A percentile compares a stretch with the other conserved stretches of the same genome.
Conservation (phyloP, 2,113 vertebrate genomes). For the Urocynchramus pylzowi region DNA sequence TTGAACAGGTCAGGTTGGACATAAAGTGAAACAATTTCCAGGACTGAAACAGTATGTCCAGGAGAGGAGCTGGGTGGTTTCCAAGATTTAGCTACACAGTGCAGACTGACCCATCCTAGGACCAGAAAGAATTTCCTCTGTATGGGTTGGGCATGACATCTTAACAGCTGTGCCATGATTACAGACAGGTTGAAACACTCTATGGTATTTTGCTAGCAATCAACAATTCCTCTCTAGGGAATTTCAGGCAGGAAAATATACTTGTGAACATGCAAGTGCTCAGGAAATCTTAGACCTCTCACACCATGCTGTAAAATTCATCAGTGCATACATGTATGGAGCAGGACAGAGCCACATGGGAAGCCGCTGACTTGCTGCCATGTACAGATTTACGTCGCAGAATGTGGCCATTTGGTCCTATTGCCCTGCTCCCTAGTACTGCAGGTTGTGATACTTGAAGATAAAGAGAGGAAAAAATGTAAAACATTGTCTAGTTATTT, state of each 20-base stretch:
- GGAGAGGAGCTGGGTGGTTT: not conserved
- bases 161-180: not conserved
- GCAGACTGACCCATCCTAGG: not conserved
- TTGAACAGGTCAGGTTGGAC: not conserved
- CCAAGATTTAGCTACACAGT: not conserved
- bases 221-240: not conserved
- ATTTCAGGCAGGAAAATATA: not conserved
- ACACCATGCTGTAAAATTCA: not conserved
- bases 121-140: not conserved
- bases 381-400: not conserved
- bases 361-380: not conserved
- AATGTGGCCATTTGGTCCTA: not conserved
- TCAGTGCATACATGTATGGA: not conserved
- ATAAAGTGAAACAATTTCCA: not conserved
- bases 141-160: accelerated
- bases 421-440: not conserved
- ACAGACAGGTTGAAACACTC: not conserved
- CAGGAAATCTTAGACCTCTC: not conserved
- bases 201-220: not conserved
- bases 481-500: not conserved
- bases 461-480: not conserved
- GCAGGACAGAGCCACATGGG: accelerated
- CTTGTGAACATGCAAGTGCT: not conserved
- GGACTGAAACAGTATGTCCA: not conserved
- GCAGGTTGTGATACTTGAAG: not conserved